These are phyloP conservation scores for Arctia plantaginis DNA, from an alignment of 2,888 invertebrate genomes.

Conservation along the genomic window DNA sequence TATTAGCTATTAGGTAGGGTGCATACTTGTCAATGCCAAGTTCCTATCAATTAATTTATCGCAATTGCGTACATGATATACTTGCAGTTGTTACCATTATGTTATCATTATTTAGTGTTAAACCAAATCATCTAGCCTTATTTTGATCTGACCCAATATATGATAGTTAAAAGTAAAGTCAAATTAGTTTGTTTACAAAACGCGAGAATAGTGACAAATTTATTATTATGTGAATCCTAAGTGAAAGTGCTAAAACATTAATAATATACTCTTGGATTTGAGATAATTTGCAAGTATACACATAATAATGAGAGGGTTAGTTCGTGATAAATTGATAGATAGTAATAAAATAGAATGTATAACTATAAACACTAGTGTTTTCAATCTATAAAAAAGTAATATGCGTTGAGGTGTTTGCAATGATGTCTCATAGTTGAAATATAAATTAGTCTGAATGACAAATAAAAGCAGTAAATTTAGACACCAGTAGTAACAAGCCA, in stretches of 20 bases:
- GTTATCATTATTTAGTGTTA: background rate
- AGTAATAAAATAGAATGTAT: background rate
- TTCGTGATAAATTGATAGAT: background rate
- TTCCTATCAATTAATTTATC: background rate
- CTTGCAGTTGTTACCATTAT: background rate
- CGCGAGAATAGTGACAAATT: background rate
- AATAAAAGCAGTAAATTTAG: background rate
- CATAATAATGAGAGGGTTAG: background rate
- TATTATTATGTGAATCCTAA: background rate
- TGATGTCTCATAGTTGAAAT: background rate
- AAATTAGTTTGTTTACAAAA: background rate
- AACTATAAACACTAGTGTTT: background rate
- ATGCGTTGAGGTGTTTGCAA: background rate
- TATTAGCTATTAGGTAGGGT: conserved; percentile 29
- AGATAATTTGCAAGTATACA: background rate
- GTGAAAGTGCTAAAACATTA: background rate
- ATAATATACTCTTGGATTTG: background rate
- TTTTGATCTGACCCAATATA: background rate
- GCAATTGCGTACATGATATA: background rate
- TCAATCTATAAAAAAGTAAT: background rate
- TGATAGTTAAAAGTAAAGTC: background rate
- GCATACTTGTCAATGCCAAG: background rate
- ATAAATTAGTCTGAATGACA: background rate
- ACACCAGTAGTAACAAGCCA: conserved; percentile 3
- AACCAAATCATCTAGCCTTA: background rate